Conservation (phyloP, 2,888 invertebrate species). For the Amphimallon solstitiale region DNA sequence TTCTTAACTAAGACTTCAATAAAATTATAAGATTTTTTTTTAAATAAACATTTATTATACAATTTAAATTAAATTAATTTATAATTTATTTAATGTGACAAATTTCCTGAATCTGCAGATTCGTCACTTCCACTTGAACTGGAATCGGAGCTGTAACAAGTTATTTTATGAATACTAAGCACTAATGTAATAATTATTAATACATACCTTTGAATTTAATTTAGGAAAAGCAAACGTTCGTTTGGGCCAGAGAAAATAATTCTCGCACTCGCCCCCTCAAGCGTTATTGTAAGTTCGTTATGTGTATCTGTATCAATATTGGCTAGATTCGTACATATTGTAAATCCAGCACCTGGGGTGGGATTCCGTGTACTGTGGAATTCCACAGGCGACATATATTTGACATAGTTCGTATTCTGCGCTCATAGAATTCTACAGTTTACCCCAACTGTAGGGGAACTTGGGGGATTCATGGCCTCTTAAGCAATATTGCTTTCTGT, state of each 20-base stretch:
- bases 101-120: constrained; percentile 16
- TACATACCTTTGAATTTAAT: constrained; percentile 13
- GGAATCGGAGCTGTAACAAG: constrained; percentile 13
- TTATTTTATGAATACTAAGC: constrained; percentile 17
- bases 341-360: constrained; percentile 5
- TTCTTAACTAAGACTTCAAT: constrained; percentile 17
- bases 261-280: constrained; percentile 7
- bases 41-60: constrained; percentile 11
- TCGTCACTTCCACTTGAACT: constrained; percentile 8
- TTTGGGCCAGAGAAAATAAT: constrained; percentile 17
- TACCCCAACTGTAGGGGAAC: too few relatives aligned
- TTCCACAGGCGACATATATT: too few relatives aligned
- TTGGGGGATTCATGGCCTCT: too few relatives aligned
- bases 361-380: too few relatives aligned
- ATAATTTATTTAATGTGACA: constrained; percentile 16
- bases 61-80: constrained; percentile 14
- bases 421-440: too few relatives aligned
- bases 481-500: too few relatives aligned
- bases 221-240: constrained; percentile 18
- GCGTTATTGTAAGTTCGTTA: constrained; percentile 9
- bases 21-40: constrained; percentile 20
- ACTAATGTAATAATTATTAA: constrained; percentile 20
- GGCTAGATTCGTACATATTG: constrained; percentile 12
- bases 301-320: constrained; percentile 11
- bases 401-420: too few relatives aligned